Evolutionary conservation across 2,888 invertebrate genomes (phyloP), one percentile per base, ranked within the genome.

Genomic region (Calameuta pallipes): DNA sequence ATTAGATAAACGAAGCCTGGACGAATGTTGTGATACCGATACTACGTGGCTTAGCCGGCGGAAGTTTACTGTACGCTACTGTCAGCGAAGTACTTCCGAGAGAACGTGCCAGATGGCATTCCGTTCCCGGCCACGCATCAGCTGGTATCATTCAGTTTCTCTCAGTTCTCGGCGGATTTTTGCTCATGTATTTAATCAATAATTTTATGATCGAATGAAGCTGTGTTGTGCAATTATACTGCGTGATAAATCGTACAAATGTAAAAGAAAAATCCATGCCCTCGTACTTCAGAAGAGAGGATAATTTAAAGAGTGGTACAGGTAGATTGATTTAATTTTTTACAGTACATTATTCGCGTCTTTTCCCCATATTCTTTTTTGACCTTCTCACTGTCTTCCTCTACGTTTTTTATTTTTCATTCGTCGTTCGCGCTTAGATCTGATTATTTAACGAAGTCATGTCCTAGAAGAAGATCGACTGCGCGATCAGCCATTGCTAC

Each of bases 31-130:
- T 79, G 33, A 36, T 86, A 75, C 85, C 88, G n/a, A 77, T 85
- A 73, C 77, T 88, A 68, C 92, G 95, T 94, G 94, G 95, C 0
- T 86, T 96, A 71, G 96, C 96, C 11, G 96, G 95, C 0, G 96
- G 96, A 1, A 96, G 96, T 0, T 92, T 96, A 0, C 92, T 96
- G 3, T 96, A 96, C 90, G 96, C 96, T 78, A 95, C 96, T 0
- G 94, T 96, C 1, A 95, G 95, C 86, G 96, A 96, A 90, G 95
- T 96, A 73, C 91, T 96, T 70, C 96, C 96, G 1, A 93, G 96
- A 69, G 96, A 96, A 92, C 93, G 96, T 82, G 94, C 95, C 74
- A 93, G 94, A 81, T 96, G 96, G 95, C 96, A 96, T 88, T 56
- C 56, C 2, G 88, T 88, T 41, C 91, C 91, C 70, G 91, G 91